Evolutionary conservation across 2,888 invertebrate genomes (phyloP).

Genomic region (Andrena minutula): DNA sequence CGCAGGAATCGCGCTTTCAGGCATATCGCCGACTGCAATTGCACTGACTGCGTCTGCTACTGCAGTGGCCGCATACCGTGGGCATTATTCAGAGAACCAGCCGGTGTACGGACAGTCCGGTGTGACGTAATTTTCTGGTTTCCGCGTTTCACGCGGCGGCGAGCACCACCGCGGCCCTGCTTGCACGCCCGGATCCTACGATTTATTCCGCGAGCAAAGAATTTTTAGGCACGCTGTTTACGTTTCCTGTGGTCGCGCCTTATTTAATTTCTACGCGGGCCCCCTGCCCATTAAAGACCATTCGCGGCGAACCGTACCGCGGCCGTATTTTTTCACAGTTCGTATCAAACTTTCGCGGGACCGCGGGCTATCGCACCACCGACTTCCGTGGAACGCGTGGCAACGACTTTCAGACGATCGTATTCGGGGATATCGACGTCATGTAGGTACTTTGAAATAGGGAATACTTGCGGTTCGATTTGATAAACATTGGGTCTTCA

Average conservation of each 20-base stretch:
- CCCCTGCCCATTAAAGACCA: conserved; percentile 37
- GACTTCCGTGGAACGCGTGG: conserved; percentile 10
- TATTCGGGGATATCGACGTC: neutral
- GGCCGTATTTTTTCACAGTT: conserved; percentile 24
- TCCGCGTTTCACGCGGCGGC: conserved; percentile 71
- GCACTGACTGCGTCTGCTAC: conserved; percentile 64
- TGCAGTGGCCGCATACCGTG: conserved; percentile 68
- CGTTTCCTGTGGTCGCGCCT: conserved; percentile 57
- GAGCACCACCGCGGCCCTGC: conserved; percentile 42
- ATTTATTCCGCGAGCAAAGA: conserved; percentile 62
- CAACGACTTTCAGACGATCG: neutral
- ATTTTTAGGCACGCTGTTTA: conserved; percentile 63
- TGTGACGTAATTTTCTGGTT: conserved; percentile 80
- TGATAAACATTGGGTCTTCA: too few relatives aligned
- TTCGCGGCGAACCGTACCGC: conserved; percentile 52
- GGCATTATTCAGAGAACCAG: conserved; percentile 69
- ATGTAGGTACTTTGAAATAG: neutral
- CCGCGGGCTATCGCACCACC: neutral
- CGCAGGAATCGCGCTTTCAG: conserved; percentile 18
- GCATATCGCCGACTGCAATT: conserved; percentile 43
- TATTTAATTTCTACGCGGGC: conserved; percentile 52
- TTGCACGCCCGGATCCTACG: conserved; percentile 49
- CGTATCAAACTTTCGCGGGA: conserved; percentile 33
- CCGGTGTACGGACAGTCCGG: conserved; percentile 59
- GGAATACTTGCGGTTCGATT: too few relatives aligned